Evolutionary conservation across 2,888 invertebrate genomes (phyloP).

Genomic region (Thera obeliscata): DNA sequence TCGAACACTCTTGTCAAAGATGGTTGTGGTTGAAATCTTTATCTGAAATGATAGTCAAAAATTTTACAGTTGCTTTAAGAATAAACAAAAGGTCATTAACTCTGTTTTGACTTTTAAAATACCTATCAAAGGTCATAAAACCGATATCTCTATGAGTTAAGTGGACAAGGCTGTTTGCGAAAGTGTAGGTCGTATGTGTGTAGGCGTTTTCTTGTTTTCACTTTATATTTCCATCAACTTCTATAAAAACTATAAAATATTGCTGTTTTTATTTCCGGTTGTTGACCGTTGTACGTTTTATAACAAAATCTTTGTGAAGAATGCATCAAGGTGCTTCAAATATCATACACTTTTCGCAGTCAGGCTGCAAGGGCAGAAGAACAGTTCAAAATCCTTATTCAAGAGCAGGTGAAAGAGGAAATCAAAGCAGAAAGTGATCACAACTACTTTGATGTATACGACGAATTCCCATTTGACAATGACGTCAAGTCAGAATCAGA

Average conservation of each 20-base stretch:
- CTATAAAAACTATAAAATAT: constrained; percentile 44
- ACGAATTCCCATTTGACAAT: constrained; percentile 41
- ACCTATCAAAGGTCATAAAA: constrained; percentile 21
- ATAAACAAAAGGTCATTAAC: not conserved
- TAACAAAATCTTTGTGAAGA: constrained; percentile 81
- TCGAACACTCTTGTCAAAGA: too few relatives aligned
- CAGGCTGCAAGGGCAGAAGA: constrained; percentile 62
- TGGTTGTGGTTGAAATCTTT: too few relatives aligned
- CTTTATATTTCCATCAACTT: constrained; percentile 42
- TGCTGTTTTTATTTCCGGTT: constrained; percentile 44
- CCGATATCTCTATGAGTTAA: constrained; percentile 13
- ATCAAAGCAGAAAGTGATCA: constrained; percentile 52
- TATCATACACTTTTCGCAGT: constrained; percentile 71
- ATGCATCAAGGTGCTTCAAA: constrained; percentile 79
- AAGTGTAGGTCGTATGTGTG: constrained; percentile 34
- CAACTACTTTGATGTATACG: constrained; percentile 40
- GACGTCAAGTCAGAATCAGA: constrained; percentile 44
- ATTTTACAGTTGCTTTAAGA: too few relatives aligned
- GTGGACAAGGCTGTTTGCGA: constrained; percentile 35
- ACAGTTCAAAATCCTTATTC: constrained; percentile 59
- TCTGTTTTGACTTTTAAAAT: constrained; percentile 12
- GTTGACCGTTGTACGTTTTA: constrained; percentile 25
- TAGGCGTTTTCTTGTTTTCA: constrained; percentile 63
- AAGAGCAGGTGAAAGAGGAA: constrained; percentile 52
- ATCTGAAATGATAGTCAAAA: too few relatives aligned